Conservation (phyloP, 2,113 vertebrate genomes). For the Phodopus roborovskii region DNA sequence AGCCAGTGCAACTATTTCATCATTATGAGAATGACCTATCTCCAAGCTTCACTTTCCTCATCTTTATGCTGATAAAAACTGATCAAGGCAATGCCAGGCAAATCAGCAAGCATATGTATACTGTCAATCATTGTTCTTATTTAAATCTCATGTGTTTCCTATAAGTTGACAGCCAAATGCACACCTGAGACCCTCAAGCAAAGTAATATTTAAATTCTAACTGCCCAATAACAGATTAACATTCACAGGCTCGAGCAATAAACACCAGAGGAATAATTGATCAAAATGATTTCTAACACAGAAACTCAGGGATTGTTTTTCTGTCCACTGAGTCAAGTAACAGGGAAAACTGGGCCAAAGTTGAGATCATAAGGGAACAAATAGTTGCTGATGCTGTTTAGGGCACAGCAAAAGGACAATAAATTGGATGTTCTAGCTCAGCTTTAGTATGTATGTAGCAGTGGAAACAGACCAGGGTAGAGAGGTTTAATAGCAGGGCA, state of each 20-base stretch:
- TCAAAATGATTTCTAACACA: constrained; percentile 3
- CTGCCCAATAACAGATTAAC: background rate
- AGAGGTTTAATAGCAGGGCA: too few species aligned
- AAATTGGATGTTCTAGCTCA: background rate
- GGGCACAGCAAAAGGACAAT: background rate
- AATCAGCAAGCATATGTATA: background rate
- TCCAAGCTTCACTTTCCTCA: background rate
- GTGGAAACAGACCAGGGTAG: background rate
- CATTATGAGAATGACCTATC: background rate
- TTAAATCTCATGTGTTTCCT: background rate
- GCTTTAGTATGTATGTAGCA: background rate
- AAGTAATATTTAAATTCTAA: constrained; percentile 22
- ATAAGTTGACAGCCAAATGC: background rate
- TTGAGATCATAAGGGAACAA: background rate
- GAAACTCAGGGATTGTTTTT: background rate
- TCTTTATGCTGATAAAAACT: background rate
- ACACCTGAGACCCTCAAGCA: background rate
- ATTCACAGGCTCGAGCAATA: background rate
- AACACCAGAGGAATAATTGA: background rate
- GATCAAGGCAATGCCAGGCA: background rate
- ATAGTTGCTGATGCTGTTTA: background rate
- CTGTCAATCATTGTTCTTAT: background rate
- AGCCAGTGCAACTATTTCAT: background rate
- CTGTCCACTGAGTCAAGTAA: constrained; percentile 22
- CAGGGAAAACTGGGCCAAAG: background rate